Evolutionary conservation across 1,140 invertebrate genomes (phyloP).

Genomic region (Pantala flavescens): DNA sequence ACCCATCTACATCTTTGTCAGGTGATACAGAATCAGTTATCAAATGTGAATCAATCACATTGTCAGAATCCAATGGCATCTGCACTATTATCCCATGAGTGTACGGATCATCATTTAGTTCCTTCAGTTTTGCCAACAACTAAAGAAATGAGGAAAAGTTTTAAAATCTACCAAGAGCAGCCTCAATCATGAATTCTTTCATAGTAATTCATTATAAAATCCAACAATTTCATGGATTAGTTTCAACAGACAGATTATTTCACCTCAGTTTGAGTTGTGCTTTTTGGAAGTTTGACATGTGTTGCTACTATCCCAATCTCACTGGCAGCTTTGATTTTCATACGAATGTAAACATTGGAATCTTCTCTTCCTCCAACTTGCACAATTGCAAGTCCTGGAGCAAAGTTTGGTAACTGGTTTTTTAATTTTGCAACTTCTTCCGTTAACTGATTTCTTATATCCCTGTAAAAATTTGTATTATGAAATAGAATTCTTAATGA

Average conservation of each 20-base stretch:
- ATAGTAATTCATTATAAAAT: too few species aligned
- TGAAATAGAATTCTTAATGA: constrained; percentile 14
- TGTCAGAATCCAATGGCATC: constrained; percentile 81
- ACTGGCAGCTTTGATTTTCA: constrained; percentile 87
- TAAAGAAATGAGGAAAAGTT: constrained; percentile 27
- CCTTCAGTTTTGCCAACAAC: constrained; percentile 57
- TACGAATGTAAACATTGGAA: constrained; percentile 98
- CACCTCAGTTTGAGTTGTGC: constrained; percentile 77
- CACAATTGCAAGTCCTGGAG: constrained; percentile 69
- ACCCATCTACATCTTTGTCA: constrained; percentile 93
- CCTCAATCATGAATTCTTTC: too few species aligned
- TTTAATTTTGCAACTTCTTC: constrained; percentile 53
- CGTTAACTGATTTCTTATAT: constrained; percentile 58
- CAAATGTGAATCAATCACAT: constrained; percentile 71
- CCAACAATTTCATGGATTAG: too few species aligned
- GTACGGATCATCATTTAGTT: constrained; percentile 69
- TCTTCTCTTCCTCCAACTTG: constrained; percentile 91
- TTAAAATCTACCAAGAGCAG: background rate
- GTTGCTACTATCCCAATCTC: constrained; percentile 81
- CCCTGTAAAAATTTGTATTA: constrained; percentile 41
- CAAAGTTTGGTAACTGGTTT: constrained; percentile 47
- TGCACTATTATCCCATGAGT: constrained; percentile 96
- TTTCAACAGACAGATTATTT: background rate
- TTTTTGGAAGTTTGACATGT: constrained; percentile 70
- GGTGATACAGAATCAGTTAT: constrained; percentile 79